Conservation (phyloP, 1,140 invertebrate species). For the Oncopeltus fasciatus region DNA sequence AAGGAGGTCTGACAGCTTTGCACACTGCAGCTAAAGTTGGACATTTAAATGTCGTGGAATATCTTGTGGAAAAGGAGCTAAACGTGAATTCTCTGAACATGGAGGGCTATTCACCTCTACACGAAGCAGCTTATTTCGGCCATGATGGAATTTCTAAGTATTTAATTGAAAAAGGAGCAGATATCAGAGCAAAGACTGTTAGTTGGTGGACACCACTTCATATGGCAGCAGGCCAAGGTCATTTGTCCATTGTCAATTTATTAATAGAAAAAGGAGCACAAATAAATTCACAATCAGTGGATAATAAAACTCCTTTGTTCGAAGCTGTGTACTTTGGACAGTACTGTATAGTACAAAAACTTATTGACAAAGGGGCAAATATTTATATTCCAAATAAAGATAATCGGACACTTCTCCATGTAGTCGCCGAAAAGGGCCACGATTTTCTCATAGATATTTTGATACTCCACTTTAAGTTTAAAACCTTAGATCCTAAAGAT, state of each 20-base stretch:
- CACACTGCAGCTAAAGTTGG: neutral
- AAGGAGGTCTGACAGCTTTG: neutral
- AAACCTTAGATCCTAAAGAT: neutral
- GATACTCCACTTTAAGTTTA: neutral
- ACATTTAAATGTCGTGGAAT: neutral
- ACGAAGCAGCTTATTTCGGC: neutral
- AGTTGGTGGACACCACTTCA: neutral
- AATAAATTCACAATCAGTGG: neutral
- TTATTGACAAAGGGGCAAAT: neutral
- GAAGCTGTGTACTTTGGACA: neutral
- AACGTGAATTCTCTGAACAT: neutral
- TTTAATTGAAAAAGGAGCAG: neutral
- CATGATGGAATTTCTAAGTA: neutral
- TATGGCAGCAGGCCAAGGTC: neutral
- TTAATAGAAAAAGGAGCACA: neutral
- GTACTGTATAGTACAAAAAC: neutral
- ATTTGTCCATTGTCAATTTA: neutral
- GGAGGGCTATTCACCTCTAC: neutral
- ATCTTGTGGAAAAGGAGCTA: neutral
- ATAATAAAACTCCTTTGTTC: neutral
- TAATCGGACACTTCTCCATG: neutral
- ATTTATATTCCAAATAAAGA: neutral
- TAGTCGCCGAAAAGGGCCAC: neutral
- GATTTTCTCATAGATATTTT: neutral
- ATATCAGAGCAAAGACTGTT: neutral